phyloP scores from a whole-genome alignment of 2,797 vertebrate genomes.

The Melanogrammus aeglefinus region DNA sequence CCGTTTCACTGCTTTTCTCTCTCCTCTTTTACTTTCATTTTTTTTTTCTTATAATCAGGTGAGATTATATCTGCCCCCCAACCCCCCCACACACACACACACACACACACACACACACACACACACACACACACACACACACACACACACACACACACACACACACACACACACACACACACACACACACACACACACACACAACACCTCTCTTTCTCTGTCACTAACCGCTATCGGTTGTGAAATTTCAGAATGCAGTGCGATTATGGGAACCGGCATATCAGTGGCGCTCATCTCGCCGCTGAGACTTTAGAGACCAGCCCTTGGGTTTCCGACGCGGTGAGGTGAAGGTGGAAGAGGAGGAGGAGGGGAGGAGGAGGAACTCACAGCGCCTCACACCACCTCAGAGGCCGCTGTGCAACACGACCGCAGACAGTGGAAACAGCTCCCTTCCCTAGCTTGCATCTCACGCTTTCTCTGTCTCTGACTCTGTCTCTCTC shows the following conservation, averaged over 20 bases:
- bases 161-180: too few relatives aligned
- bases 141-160: too few relatives aligned
- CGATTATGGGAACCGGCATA: constrained; percentile 73
- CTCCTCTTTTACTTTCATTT: constrained; percentile 33
- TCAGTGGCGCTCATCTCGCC: constrained; percentile 70
- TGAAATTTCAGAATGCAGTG: constrained; percentile 74
- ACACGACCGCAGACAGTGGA: constrained; percentile 71
- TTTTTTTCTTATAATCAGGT: constrained; percentile 61
- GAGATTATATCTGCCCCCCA: constrained; percentile 67
- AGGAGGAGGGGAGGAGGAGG: constrained; percentile 43
- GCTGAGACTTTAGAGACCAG: constrained; percentile 63
- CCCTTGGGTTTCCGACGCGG: constrained; percentile 58
- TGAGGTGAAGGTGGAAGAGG: constrained; percentile 48
- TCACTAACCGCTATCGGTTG: constrained; percentile 73
- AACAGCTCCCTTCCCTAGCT: constrained; percentile 54
- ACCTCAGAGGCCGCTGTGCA: constrained; percentile 55
- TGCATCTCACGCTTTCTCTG: constrained; percentile 28
- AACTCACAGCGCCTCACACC: constrained; percentile 62
- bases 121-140: too few relatives aligned
- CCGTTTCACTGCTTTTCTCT: constrained; percentile 31
- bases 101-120: too few relatives aligned
- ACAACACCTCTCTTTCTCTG: constrained; percentile 29
- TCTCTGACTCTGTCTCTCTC: constrained; percentile 48
- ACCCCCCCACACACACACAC: too few relatives aligned
- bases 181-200: too few relatives aligned